Base-by-base conservation (phyloP, 2,888 invertebrate genomes). In the Ephialtes manifestator region DNA sequence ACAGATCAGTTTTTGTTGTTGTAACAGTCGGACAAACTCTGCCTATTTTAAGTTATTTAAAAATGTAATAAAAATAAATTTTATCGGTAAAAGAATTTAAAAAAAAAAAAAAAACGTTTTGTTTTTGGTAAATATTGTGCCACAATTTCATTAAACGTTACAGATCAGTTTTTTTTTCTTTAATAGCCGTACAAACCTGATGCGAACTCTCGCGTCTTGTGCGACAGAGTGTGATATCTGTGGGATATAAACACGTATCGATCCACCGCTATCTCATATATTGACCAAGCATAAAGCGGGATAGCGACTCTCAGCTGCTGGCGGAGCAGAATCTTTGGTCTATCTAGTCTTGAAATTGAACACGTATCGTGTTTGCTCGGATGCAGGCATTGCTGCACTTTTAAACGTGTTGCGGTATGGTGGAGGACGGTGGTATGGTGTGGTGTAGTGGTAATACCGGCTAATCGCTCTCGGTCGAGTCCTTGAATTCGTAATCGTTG, bases 401-500 rank as follows among this genome's bases (percentile, higher is more conserved):
- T 67, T 11, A 18, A 65, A 43, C 79, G 65, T 39, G 67, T 80
- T 67, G 80, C 80, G 80, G 80, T 74, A 79, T 60, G 79, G 70
- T 71, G 71, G 71, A 48, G 71, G 53, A 53, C 67, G 51, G n/a
- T 48, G 67, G 43, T 65, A 67, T 68, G 58, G 76, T 46, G 65
- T 71, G 31, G 35, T 53, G 28, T 74, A 71, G 51, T 71, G 71
- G 80, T 79, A 82, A 84, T 86, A 81, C 70, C 81, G 81, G 67
- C 79, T 85, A 86, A 84, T 87, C 81, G 86, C 83, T 86, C 81
- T 81, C 77, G 83, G 77, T 85, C 88, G 87, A 87, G 86, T 87
- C 90, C 90, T 90, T 90, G 90, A 90, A 90, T 89, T 85, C 80
- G 84, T 89, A 90, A 91, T 90, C 87, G 87, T 77, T 84, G 84